Conservation (phyloP, 2,113 vertebrate genomes). For the Triplophysa dalaica region DNA sequence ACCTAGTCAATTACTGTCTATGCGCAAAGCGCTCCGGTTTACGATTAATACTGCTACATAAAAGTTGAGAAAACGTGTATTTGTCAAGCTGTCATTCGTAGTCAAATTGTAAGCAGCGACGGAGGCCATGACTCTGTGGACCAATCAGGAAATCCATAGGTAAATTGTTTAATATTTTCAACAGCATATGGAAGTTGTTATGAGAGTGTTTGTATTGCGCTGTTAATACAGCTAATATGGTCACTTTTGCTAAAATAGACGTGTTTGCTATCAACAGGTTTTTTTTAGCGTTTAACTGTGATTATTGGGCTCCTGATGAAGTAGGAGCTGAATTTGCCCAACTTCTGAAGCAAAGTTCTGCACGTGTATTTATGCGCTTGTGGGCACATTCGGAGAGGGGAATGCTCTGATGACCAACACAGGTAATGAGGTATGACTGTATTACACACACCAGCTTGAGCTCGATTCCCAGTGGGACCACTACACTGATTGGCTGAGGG, state of each 20-base stretch:
- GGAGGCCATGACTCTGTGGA: constrained; percentile 6
- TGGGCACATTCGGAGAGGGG: constrained; percentile 13
- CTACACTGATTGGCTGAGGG: constrained; percentile 30
- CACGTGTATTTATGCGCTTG: constrained; percentile 44
- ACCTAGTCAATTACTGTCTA: constrained; percentile 19
- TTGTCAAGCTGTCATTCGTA: constrained; percentile 58
- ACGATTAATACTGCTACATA: constrained; percentile 55
- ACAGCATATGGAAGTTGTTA: constrained; percentile 71
- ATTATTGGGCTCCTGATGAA: background rate
- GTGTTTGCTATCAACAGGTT: constrained; percentile 61
- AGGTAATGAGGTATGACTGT: constrained; percentile 56
- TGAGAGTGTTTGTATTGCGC: constrained; percentile 35
- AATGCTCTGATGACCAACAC: constrained; percentile 46
- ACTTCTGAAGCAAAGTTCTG: constrained; percentile 1
- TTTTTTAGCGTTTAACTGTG: constrained; percentile 18
- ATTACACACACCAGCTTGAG: constrained; percentile 50
- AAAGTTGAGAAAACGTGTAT: constrained; percentile 59
- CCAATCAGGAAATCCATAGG: constrained; percentile 62
- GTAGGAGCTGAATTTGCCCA: background rate
- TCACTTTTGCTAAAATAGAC: constrained; percentile 51
- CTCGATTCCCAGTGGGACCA: constrained; percentile 31
- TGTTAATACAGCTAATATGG: constrained; percentile 63
- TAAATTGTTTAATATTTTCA: constrained; percentile 62
- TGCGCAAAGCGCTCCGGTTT: constrained; percentile 31
- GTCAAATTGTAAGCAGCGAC: constrained; percentile 63